phyloP scores from a whole-genome alignment of 2,888 invertebrate species.

The Leptogaster cylindrica region DNA sequence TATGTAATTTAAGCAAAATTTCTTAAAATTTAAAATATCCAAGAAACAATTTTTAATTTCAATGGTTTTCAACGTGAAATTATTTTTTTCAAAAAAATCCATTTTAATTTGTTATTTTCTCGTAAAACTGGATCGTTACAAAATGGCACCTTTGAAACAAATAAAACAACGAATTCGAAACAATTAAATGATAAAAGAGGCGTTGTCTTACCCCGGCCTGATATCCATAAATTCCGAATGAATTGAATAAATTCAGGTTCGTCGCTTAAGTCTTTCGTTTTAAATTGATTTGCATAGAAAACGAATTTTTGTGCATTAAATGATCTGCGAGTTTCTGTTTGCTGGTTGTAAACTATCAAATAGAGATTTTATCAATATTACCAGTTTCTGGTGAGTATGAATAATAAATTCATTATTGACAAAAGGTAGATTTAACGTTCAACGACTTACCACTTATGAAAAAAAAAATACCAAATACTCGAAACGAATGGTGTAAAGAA shows the following conservation, averaged over 20 bases:
- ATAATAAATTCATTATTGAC: neutral
- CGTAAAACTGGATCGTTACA: too few relatives aligned
- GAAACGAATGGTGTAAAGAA: too few relatives aligned
- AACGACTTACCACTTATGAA: too few relatives aligned
- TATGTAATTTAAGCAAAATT: too few relatives aligned
- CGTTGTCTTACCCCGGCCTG: slow-evolving; percentile 25
- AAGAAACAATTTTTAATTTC: too few relatives aligned
- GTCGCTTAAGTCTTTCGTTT: slow-evolving; percentile 40
- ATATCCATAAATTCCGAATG: slow-evolving; percentile 22
- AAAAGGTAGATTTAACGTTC: too few relatives aligned
- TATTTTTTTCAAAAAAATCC: too few relatives aligned
- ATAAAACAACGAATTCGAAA: neutral
- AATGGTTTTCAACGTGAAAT: too few relatives aligned
- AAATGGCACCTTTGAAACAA: too few relatives aligned
- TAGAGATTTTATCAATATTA: neutral
- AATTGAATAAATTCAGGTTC: slow-evolving; percentile 16
- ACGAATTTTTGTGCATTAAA: slow-evolving; percentile 18
- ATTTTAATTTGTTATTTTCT: too few relatives aligned
- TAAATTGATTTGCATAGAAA: slow-evolving; percentile 33
- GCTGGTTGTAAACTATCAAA: neutral
- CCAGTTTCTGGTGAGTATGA: neutral
- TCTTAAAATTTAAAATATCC: too few relatives aligned
- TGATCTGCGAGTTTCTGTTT: neutral
- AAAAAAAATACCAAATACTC: slow-evolving; percentile 1
- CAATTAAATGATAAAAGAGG: slow-evolving; percentile 28